Base-by-base conservation (phyloP, 2,888 invertebrate species). In the Caradrina clavipalpis region DNA sequence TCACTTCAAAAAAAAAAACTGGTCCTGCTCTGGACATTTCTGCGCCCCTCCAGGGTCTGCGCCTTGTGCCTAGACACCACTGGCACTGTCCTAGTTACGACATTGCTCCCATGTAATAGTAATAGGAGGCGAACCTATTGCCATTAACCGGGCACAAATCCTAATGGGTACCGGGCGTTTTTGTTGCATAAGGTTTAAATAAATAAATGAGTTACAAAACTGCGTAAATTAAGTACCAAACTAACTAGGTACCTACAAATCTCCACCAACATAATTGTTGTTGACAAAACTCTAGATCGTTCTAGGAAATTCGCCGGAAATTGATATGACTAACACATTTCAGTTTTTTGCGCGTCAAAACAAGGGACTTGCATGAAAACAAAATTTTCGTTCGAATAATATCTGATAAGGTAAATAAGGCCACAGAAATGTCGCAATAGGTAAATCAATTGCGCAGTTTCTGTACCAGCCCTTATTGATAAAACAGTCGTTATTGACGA, bases 321-420 rank as follows among this genome's bases (percentile, higher is more conserved):
- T 63, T 26, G 42, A 19, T 57, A 82, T 82, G 82, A 82, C 69
- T 82, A 69, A 80, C 22, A 15, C 50, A 60, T 62, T 75, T 72
- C 58, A 78, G 35, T 42, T 35, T 50, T 74, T 22, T 50, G 39
- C 57, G 66, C 69, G 59, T 55, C 75, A 78, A 78, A 73, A 81
- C 69, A 55, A 50, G 17, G 17, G 21, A 26, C 17, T 49, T 58
- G 21, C 53, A 56, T 69, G 56, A 71, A 79, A 79, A 79, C 66
- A 69, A 50, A 53, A 55, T 61, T 55, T 75, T 57, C 39, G 49
- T 56, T 64, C 61, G 39, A n/a, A 19, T 57, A 54, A 72, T 72
- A 73, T 82, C 80, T 65, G 83, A 82, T 84, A 82, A 83, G 39
- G 51, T n/a, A 22, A 56, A 57, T 73, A 66, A 66, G 26, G 53